phyloP scores from a whole-genome alignment of 2,797 vertebrate species.

The Chelon auratus region DNA sequence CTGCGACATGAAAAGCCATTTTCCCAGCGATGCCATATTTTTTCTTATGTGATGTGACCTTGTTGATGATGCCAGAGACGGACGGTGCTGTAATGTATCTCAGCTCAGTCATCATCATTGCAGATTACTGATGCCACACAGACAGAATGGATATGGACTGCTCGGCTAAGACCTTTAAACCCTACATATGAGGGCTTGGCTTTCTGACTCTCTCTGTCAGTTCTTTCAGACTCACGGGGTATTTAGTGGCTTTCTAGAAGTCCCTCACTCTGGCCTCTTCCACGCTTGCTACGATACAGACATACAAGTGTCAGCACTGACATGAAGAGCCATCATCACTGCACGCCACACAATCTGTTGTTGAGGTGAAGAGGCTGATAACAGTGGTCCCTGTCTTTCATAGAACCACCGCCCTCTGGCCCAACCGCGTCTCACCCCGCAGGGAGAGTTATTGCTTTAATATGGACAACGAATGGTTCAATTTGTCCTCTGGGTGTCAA shows the following conservation, averaged over 20 bases:
- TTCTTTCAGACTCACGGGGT: constrained; percentile 30
- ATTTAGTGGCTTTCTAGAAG: constrained; percentile 43
- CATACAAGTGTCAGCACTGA: constrained; percentile 46
- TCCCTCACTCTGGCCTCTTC: constrained; percentile 8
- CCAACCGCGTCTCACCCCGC: constrained; percentile 39
- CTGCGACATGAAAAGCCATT: constrained; percentile 59
- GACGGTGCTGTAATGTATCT: constrained; percentile 50
- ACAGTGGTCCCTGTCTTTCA: constrained; percentile 55
- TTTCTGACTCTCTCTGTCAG: constrained; percentile 6
- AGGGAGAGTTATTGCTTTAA: constrained; percentile 84
- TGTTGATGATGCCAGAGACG: constrained; percentile 48
- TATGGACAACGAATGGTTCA: constrained; percentile 79
- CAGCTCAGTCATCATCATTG: constrained; percentile 42
- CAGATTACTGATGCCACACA: constrained; percentile 39
- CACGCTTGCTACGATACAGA: constrained; percentile 35
- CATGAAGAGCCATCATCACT: constrained; percentile 60
- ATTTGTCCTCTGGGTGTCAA: constrained; percentile 78
- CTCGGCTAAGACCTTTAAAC: constrained; percentile 25
- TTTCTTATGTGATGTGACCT: constrained; percentile 63
- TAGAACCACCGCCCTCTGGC: constrained; percentile 20
- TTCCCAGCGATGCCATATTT: constrained; percentile 32
- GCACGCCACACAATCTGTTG: constrained; percentile 58
- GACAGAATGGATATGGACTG: constrained; percentile 25
- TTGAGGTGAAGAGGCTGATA: constrained; percentile 65
- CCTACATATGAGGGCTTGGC: constrained; percentile 25